These are phyloP conservation scores for Sterna hirundo DNA, from an alignment of 2,113 vertebrate species.

Conservation along the genomic window DNA sequence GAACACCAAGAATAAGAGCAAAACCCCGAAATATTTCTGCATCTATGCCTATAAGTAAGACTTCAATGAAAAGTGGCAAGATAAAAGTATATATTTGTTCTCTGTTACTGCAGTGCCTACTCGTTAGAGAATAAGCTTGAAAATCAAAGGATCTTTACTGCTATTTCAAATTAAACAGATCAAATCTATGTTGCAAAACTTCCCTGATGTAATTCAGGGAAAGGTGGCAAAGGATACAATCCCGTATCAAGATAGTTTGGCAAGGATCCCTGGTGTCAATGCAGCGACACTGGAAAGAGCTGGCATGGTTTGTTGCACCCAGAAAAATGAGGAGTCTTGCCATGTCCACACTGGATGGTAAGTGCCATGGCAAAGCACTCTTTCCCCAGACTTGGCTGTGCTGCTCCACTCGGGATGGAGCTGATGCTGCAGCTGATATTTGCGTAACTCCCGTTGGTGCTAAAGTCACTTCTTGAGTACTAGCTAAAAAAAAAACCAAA, in stretches of 20 bases:
- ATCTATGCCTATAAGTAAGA: neutral
- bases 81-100: neutral
- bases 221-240: neutral
- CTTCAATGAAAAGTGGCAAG: neutral
- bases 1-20: neutral
- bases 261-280: neutral
- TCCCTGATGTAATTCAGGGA: slow-evolving; percentile 2
- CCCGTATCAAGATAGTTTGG: neutral
- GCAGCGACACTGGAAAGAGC: accelerated
- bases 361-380: neutral
- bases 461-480: neutral
- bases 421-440: neutral
- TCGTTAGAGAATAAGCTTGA: neutral
- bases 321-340: neutral
- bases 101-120: neutral
- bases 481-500: neutral
- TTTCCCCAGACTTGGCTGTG: neutral
- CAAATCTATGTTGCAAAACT: neutral
- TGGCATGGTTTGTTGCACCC: neutral
- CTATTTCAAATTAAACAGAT: neutral
- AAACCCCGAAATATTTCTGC: neutral
- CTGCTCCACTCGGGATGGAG: neutral
- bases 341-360: neutral
- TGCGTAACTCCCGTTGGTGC: neutral
- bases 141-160: neutral